Evolutionary conservation across 2,888 invertebrate species (phyloP).

Genomic region (Trissonchulus sp.): DNA sequence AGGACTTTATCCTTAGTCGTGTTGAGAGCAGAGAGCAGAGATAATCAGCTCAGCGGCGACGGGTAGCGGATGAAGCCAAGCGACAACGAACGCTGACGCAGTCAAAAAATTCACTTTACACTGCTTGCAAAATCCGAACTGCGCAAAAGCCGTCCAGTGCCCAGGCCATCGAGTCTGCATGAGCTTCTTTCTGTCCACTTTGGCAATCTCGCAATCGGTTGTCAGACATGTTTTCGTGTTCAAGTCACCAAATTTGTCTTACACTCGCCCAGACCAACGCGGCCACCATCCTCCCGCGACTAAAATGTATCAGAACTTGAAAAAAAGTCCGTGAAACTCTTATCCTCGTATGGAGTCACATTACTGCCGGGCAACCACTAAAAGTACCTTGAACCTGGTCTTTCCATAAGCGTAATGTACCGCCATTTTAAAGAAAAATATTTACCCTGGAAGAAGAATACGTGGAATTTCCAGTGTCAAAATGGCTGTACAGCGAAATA

Average conservation of each 20-base stretch:
- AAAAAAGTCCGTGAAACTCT: slow-evolving; percentile 15
- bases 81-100: neutral
- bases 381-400: slow-evolving; percentile 12
- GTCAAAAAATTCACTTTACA: no score
- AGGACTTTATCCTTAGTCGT: slow-evolving; percentile 12
- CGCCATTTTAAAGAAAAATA: slow-evolving; percentile 24
- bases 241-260: neutral
- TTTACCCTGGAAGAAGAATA: neutral
- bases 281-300: slow-evolving; percentile 16
- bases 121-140: neutral
- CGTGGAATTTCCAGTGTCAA: neutral
- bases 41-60: slow-evolving; percentile 16
- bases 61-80: neutral
- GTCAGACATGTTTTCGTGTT: neutral
- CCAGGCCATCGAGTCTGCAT: neutral
- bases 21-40: neutral
- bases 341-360: slow-evolving; percentile 27
- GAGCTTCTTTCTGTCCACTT: neutral
- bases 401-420: slow-evolving; percentile 28
- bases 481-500: neutral
- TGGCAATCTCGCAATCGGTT: neutral
- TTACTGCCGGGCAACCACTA: slow-evolving; percentile 20
- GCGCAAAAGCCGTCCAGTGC: neutral
- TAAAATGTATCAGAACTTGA: neutral
- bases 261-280: neutral